Percentiles rank a stretch among this genome's conserved stretches.
Evolutionary conservation across 2,888 invertebrate genomes (phyloP).

Genomic region (Leucophenga montana): DNA sequence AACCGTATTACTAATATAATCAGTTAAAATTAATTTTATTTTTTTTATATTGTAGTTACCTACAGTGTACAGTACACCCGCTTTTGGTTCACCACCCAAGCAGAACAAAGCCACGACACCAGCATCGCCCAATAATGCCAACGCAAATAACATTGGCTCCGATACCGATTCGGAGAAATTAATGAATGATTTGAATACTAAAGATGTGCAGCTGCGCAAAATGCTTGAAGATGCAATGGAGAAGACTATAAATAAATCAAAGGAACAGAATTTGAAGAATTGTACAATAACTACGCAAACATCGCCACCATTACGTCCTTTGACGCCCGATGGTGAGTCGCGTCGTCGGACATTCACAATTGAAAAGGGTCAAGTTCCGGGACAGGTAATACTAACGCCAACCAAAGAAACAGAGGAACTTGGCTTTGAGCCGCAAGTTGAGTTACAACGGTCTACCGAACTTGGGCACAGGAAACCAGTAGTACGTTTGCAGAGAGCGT

Average conservation of each 20-base stretch:
- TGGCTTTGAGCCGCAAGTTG: not conserved
- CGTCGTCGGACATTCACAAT: slow-evolving; percentile 46
- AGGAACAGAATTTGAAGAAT: not conserved
- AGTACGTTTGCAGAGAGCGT: slow-evolving; percentile 2
- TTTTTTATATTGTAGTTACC: slow-evolving; percentile 25
- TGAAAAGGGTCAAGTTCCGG: slow-evolving; percentile 45
- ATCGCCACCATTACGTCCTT: not conserved
- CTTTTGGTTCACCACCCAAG: not conserved
- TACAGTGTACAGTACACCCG: slow-evolving; percentile 38
- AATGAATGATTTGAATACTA: not conserved
- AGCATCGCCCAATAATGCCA: not conserved
- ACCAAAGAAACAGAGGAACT: not conserved
- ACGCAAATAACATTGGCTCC: not conserved
- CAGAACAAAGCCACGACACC: not conserved
- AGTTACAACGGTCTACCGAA: no score
- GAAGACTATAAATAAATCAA: not conserved
- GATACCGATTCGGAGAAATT: not conserved
- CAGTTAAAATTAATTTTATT: not conserved
- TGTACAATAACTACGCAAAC: not conserved
- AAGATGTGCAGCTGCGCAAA: not conserved
- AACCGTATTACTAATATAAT: not conserved
- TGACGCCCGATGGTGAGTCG: not conserved
- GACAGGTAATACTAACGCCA: slow-evolving; percentile 49
- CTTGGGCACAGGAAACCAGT: not conserved
- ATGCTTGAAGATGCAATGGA: slow-evolving; percentile 2